Evolutionary conservation across 2,113 vertebrate genomes (phyloP).

Genomic region (Balaeniceps rex): DNA sequence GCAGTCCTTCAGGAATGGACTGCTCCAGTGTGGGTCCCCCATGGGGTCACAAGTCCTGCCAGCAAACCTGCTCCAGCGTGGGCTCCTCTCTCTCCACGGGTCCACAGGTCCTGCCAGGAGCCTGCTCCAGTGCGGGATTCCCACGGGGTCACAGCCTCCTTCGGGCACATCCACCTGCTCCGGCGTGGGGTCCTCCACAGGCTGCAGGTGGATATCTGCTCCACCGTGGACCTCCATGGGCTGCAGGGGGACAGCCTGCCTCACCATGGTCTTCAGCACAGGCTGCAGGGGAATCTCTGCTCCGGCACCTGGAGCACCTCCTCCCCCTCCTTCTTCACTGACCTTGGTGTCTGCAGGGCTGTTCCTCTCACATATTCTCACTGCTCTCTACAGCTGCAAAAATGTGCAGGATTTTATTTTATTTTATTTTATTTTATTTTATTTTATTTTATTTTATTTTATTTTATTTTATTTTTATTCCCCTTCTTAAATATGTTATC

Average conservation of each 20-base stretch:
- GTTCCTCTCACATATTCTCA: background rate
- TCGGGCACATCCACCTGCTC: too few species aligned
- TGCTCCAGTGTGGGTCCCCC: background rate
- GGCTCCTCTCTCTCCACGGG: too few species aligned
- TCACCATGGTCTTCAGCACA: background rate
- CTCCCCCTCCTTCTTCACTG: background rate
- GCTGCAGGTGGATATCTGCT: background rate
- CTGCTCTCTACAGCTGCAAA: background rate
- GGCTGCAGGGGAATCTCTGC: background rate
- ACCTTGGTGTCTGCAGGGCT: background rate
- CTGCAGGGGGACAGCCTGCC: background rate
- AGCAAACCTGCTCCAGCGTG: background rate
- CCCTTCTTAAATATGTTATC: background rate
- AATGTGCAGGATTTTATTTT: background rate
- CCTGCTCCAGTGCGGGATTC: too few species aligned
- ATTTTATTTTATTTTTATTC: too few species aligned
- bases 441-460: too few species aligned
- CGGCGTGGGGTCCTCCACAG: too few species aligned
- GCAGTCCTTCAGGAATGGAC: background rate
- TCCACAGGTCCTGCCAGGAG: too few species aligned
- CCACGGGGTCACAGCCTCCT: too few species aligned
- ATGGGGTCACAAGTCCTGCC: too few species aligned
- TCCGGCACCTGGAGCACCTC: background rate
- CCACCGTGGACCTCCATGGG: background rate
- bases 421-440: too few species aligned